These are phyloP conservation scores for Protobothrops mucrosquamatus DNA, from an alignment of 2,113 vertebrate genomes.

Conservation along the genomic window DNA sequence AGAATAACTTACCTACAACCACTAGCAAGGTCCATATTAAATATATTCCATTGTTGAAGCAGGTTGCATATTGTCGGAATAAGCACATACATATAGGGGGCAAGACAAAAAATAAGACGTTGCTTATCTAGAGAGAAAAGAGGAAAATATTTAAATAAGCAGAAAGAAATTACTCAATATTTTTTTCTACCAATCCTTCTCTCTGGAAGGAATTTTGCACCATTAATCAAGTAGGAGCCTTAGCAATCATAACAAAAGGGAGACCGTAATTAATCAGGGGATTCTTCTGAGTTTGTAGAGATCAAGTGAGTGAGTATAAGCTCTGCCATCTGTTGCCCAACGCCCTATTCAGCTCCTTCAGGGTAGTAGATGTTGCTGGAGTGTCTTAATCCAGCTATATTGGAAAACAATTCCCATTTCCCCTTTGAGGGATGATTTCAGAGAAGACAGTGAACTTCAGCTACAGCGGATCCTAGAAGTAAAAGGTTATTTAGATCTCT, in stretches of 20 bases:
- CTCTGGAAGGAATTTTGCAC: neutral
- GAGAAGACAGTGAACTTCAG: neutral
- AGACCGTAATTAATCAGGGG: neutral
- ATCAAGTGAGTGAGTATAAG: neutral
- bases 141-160: conserved; percentile 40
- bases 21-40: conserved; percentile 96
- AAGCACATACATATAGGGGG: conserved; percentile 97
- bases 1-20: conserved; percentile 88
- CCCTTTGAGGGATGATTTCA: neutral
- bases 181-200: neutral
- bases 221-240: neutral
- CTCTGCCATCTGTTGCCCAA: neutral
- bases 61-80: conserved; percentile 92
- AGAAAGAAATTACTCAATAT: conserved; percentile 22
- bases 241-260: neutral
- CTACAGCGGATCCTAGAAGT: neutral
- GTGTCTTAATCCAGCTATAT: neutral
- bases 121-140: conserved; percentile 89
- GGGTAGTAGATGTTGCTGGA: neutral
- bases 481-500: neutral
- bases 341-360: neutral
- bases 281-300: neutral
- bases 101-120: conserved; percentile 94
- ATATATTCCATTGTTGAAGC: conserved; percentile 99
- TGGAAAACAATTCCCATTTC: neutral